Conservation (phyloP, 2,888 invertebrate species). For the Ornithoptera alexandrae region DNA sequence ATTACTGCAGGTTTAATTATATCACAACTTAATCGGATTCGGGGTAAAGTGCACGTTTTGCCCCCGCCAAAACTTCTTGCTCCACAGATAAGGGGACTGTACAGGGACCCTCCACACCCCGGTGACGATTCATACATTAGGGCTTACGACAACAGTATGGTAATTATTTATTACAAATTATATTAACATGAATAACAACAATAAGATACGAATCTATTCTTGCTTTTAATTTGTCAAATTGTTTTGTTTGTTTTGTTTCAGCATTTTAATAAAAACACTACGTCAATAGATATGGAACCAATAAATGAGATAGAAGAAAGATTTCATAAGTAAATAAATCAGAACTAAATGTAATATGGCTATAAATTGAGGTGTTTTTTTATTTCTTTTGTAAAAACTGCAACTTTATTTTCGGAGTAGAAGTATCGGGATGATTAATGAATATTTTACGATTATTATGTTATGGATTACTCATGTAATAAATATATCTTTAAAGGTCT, state of each 20-base stretch:
- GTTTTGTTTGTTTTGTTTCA: not conserved
- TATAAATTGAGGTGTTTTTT: too few species aligned
- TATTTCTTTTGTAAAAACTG: too few species aligned
- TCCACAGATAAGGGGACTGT: slow-evolving; percentile 83
- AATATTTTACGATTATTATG: too few species aligned
- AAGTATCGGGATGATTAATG: too few species aligned
- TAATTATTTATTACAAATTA: slow-evolving; percentile 31
- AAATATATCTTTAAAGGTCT: too few species aligned
- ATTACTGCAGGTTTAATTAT: slow-evolving; percentile 56
- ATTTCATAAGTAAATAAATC: too few species aligned
- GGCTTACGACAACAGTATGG: slow-evolving; percentile 66
- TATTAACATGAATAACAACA: too few species aligned
- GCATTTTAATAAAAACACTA: slow-evolving; percentile 40
- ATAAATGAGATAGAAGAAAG: slow-evolving; percentile 54
- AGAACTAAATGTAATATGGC: too few species aligned
- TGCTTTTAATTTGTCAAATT: not conserved
- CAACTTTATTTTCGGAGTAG: too few species aligned
- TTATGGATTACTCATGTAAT: too few species aligned
- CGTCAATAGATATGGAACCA: slow-evolving; percentile 63
- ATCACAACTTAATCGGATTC: slow-evolving; percentile 51
- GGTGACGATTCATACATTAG: slow-evolving; percentile 64
- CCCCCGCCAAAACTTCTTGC: slow-evolving; percentile 81
- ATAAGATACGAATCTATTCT: too few species aligned
- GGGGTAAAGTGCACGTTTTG: slow-evolving; percentile 57
- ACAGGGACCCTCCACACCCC: slow-evolving; percentile 71